Conservation (phyloP, 2,797 vertebrate species). For the Clarias laeviceps region DNA sequence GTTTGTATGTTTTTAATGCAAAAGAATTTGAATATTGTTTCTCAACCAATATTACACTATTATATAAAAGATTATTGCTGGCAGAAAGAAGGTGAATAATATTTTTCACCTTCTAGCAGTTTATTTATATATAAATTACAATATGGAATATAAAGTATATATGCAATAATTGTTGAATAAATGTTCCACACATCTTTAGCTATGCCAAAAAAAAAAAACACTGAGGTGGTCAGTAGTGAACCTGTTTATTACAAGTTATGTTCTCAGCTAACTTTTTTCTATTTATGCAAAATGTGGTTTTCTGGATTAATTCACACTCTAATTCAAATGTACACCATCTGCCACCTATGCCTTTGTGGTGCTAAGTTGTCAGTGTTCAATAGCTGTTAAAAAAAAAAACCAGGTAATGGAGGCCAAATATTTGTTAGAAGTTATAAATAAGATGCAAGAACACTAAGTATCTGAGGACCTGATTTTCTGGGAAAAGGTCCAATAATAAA, state of each 20-base stretch:
- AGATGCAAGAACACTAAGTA: not conserved
- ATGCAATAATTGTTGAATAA: too few species aligned
- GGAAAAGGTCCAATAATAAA: slow-evolving; percentile 1
- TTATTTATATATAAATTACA: not conserved
- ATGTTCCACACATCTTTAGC: not conserved
- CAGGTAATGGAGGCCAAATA: slow-evolving; percentile 11
- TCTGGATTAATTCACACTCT: not conserved
- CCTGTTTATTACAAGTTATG: not conserved
- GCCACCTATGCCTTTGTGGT: not conserved
- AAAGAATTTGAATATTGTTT: not conserved
- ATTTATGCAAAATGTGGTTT: not conserved
- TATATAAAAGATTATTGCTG: not conserved
- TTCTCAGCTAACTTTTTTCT: not conserved
- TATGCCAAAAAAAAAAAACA: not conserved
- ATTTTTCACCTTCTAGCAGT: not conserved
- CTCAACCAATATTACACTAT: not conserved
- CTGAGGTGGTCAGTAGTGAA: not conserved
- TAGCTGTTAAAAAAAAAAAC: not conserved
- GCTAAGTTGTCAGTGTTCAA: not conserved
- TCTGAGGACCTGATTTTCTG: not conserved
- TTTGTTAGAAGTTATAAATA: slow-evolving; percentile 23
- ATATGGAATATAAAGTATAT: too few species aligned
- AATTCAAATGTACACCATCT: not conserved
- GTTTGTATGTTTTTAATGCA: too few species aligned
- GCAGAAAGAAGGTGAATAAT: not conserved